Percentiles rank a stretch among this genome's conserved stretches.
These are phyloP conservation scores for Oryctes rhinoceros DNA, from an alignment of 1,140 invertebrate species.

Conservation along the genomic window DNA sequence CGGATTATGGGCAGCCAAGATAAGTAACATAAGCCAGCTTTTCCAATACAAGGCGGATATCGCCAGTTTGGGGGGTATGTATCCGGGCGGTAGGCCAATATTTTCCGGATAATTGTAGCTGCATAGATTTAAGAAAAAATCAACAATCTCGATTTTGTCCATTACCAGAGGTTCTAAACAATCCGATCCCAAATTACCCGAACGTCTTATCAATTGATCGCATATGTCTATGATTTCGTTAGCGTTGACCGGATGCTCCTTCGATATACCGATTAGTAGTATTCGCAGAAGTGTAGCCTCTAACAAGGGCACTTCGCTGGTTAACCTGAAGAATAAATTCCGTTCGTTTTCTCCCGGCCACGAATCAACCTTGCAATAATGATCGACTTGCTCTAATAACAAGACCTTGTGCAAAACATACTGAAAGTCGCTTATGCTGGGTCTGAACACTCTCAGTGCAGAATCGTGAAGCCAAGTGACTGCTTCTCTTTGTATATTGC, in stretches of 20 bases:
- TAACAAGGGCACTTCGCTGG: slow-evolving; percentile 86
- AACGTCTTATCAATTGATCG: slow-evolving; percentile 85
- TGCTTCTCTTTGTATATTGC: slow-evolving; percentile 82
- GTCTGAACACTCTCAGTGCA: slow-evolving; percentile 78
- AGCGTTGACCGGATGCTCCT: slow-evolving; percentile 83
- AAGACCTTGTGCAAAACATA: slow-evolving; percentile 87
- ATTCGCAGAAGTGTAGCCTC: slow-evolving; percentile 85
- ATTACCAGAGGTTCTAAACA: slow-evolving; percentile 74
- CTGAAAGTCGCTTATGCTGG: slow-evolving; percentile 76
- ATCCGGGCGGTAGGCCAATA: slow-evolving; percentile 83
- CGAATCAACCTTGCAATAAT: slow-evolving; percentile 91
- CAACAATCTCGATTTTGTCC: slow-evolving; percentile 86
- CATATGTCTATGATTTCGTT: slow-evolving; percentile 86
- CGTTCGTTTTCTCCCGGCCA: slow-evolving; percentile 92
- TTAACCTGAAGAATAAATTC: slow-evolving; percentile 78
- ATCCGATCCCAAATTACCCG: slow-evolving; percentile 76
- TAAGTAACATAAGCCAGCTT: slow-evolving; percentile 89
- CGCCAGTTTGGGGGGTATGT: slow-evolving; percentile 87
- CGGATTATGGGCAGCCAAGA: slow-evolving; percentile 93
- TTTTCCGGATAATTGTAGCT: slow-evolving; percentile 94
- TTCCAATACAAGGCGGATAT: slow-evolving; percentile 95
- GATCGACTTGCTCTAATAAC: slow-evolving; percentile 84
- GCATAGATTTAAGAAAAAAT: slow-evolving; percentile 89
- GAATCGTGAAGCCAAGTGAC: slow-evolving; percentile 87
- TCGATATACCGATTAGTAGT: slow-evolving; percentile 83